Base-by-base conservation (phyloP, 2,113 vertebrate genomes). In the Andinoacara biseriatus region DNA sequence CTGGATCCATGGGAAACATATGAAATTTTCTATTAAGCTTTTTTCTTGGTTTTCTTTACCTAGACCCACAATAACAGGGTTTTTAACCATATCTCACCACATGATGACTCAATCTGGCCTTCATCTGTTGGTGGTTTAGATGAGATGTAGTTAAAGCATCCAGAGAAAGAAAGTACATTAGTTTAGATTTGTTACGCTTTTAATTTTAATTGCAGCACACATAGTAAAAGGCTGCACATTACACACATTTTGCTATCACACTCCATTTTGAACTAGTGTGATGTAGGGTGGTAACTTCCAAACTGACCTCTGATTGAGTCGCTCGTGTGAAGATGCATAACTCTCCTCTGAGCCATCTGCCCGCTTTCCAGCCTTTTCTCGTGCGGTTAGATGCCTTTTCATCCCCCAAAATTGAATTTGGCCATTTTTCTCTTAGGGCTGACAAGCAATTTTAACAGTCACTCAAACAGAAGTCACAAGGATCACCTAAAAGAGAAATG, bases 401-500 rank as follows among this genome's bases (percentile, higher is more conserved):
- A 80, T 82, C 13, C 61, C 18, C 31, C 63, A 76, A 74, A 84
- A 88, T 86, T 18, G 0, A 87, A 90, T 89, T 77, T 31, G n/a
- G 57, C 17, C 2, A 58, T 62, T 74, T 76, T 84, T 78, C 60
- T 52, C 24, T 56, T 58, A 26, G 4, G 31, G 69, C 20, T 43
- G 10, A 79, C 67, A 61, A 58, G 15, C 33, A 17, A 38, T 84
- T 90, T 79, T 58, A 56, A 61, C 62, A 59, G 56, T 57, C 22
- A 49, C 49, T 76, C 49, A 60, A 90, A 91, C 58, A 24, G 24
- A 84, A 86, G 88, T 91, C 85, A 84, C 78, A 74, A 84, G 87
- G 35, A 83, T 83, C 5, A 15, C 74, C 33, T 61, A 20, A 60
- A 81, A 24, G 31, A 83, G 46, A 20, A 49, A 76, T 62, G 63